Evolutionary conservation across 1,140 invertebrate species (phyloP).

Genomic region (Drosophila varians): DNA sequence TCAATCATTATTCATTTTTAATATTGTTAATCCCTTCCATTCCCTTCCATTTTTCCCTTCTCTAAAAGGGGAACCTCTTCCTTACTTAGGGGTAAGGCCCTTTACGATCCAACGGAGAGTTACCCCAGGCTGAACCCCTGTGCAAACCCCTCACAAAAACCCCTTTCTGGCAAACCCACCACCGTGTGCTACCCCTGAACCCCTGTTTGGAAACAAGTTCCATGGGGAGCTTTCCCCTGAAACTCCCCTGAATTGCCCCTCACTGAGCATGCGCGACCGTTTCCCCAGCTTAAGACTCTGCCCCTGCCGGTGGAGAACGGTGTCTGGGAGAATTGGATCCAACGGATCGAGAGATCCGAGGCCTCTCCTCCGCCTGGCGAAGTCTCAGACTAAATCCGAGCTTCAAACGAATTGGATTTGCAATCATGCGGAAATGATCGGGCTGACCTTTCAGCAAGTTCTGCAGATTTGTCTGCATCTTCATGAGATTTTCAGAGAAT

Average conservation of each 20-base stretch:
- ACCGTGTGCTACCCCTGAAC: constrained; percentile 22
- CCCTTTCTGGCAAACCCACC: constrained; percentile 43
- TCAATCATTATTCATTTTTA: no score
- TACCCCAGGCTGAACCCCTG: not conserved
- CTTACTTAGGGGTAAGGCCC: not conserved
- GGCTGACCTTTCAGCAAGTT: constrained; percentile 75
- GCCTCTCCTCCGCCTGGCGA: constrained; percentile 20
- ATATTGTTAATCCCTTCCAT: not conserved
- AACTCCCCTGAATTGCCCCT: constrained; percentile 48
- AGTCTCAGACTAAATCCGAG: constrained; percentile 23
- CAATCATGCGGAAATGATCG: constrained; percentile 83
- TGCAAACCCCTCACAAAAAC: constrained; percentile 22
- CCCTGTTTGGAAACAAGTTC: constrained; percentile 42
- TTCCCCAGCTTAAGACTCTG: constrained; percentile 20
- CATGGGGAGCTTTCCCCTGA: constrained; percentile 36
- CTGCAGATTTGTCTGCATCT: not conserved
- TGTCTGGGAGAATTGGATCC: constrained; percentile 5
- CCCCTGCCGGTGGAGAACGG: constrained; percentile 49
- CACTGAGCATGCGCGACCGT: constrained; percentile 34
- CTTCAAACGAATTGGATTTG: constrained; percentile 64
- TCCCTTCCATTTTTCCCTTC: not conserved
- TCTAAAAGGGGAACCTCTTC: not conserved
- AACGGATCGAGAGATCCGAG: constrained; percentile 3
- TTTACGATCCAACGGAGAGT: constrained; percentile 21
- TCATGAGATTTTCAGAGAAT: constrained; percentile 18